Evolutionary conservation across 2,797 vertebrate genomes (phyloP).

Genomic region (Acrossocheilus fasciatus): DNA sequence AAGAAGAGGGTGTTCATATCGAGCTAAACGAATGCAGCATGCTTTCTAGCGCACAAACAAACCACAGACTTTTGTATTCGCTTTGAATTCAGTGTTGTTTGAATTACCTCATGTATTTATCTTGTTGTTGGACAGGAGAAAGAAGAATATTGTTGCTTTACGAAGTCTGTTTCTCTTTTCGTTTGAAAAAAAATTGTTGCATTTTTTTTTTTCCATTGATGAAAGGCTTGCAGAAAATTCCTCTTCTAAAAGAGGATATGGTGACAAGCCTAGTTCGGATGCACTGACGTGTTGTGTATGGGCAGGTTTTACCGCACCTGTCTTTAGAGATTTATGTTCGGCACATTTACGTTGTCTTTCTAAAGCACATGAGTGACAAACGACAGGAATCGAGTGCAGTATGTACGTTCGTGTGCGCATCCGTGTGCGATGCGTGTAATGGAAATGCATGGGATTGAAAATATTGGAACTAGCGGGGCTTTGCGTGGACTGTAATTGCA

Average conservation of each 20-base stretch:
- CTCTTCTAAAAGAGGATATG: neutral
- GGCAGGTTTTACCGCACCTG: constrained; percentile 8
- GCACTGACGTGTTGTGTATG: neutral
- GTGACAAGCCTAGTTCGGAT: neutral
- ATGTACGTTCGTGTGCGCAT: neutral
- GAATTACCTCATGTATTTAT: constrained; percentile 7
- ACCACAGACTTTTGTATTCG: constrained; percentile 2
- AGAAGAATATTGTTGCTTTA: constrained; percentile 12
- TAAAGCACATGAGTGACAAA: constrained; percentile 28
- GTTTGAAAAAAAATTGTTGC: neutral
- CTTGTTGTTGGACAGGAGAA: neutral
- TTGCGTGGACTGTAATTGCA: constrained; percentile 35
- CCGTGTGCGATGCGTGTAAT: constrained; percentile 1
- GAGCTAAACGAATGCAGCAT: neutral
- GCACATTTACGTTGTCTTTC: constrained; percentile 5
- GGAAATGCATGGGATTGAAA: constrained; percentile 9
- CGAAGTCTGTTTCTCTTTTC: constrained; percentile 2
- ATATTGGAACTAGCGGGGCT: constrained; percentile 28
- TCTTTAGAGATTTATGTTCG: constrained; percentile 30
- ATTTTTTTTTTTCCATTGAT: neutral
- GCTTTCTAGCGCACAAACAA: neutral
- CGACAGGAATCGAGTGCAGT: neutral
- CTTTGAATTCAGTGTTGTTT: constrained; percentile 22
- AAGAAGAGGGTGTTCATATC: constrained; percentile 1
- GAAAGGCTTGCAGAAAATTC: neutral